Conservation (phyloP, 2,888 invertebrate species). For the Phrixothrix hirtus region DNA sequence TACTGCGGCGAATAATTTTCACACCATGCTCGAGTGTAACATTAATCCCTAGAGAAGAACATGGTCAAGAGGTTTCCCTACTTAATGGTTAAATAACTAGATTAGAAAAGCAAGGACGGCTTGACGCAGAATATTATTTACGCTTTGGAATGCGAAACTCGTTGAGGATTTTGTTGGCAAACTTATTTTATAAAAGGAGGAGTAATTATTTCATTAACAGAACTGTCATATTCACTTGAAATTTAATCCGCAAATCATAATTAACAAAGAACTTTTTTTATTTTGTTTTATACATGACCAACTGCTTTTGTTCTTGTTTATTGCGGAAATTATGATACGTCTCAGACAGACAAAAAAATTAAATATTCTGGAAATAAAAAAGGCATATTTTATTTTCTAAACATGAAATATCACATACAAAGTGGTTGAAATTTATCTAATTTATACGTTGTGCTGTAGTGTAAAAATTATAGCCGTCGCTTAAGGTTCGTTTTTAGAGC, state of each 20-base stretch:
- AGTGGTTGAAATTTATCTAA: too few species aligned
- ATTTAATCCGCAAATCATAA: background rate
- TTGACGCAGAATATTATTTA: background rate
- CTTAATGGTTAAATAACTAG: background rate
- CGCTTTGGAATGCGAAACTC: background rate
- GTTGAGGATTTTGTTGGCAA: background rate
- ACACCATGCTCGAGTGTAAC: background rate
- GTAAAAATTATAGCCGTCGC: too few species aligned
- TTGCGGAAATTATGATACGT: background rate
- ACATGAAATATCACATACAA: too few species aligned
- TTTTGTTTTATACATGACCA: background rate
- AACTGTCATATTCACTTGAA: background rate
- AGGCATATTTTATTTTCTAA: too few species aligned
- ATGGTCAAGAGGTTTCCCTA: conserved; percentile 8
- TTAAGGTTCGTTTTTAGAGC: too few species aligned
- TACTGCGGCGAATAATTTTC: background rate
- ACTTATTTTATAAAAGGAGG: background rate
- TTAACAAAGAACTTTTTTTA: background rate
- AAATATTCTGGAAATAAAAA: too few species aligned
- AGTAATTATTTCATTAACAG: background rate
- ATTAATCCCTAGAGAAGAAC: background rate
- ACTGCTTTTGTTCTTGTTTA: background rate
- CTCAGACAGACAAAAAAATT: background rate
- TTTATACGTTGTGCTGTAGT: too few species aligned
- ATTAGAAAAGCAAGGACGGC: background rate